Evolutionary conservation across 2,888 invertebrate genomes (phyloP), one percentile per base, ranked within the genome.

Genomic region (Odontocerum albicorne): DNA sequence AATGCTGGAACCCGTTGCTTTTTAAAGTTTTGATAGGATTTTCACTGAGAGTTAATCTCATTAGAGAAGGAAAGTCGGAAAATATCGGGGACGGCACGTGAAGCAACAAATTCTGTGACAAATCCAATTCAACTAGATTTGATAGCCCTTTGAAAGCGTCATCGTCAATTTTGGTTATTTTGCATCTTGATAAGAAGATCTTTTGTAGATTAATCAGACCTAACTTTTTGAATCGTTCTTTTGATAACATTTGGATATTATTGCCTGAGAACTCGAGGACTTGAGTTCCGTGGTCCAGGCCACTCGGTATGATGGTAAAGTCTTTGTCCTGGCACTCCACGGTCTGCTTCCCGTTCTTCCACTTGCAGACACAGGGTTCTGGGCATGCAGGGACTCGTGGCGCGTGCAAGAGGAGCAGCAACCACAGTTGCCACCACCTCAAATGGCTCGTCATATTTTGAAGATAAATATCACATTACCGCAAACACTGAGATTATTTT

Each of bases 341-440:
- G 63, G 90, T 90, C 68, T 92, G 88, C 68, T 95, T 95, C 42
- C 94, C 94, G 67, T 88, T 88, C 72, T 92, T 93, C 94, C 94
- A 94, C 70, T 92, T 92, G 79, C 95, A 95, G 53, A 84, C 79
- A 72, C 94, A 95, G 62, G 85, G 83, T 27, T 82, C 75, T 19
- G 92, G 92, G 69, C 92, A 93, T 45, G 83, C 80, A 27, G 49
- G 43, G 8, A 32, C 32, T n/a, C 27, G 21, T 3, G 12, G 2
- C 4, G 61, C 74, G 68, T 33, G 72, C 31, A 57, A 21, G 4
- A 57, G 38, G 27, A 60, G 52, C 33, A 60, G 51, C 17, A 50
- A 33, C 45, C 55, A 55, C 19, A 49, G 36, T 21, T 42, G 38
- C 44, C 40, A 39, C 55, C 55, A 51, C 38, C 44, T 22, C 51